Evolutionary conservation across 2,797 vertebrate species (phyloP).

Genomic region (Balearica regulorum): DNA sequence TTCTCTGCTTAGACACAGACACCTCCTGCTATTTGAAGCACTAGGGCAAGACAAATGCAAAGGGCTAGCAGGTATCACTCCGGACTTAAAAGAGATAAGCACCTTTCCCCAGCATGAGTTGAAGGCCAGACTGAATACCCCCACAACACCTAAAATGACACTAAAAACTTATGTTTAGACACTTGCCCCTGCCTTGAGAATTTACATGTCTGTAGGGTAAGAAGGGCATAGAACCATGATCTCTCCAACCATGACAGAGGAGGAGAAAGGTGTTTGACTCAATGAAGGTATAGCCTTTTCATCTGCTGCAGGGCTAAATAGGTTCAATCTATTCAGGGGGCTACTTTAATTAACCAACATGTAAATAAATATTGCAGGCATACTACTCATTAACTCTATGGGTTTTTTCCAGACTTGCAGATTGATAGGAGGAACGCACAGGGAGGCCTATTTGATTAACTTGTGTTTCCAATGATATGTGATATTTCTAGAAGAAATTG

Average conservation of each 20-base stretch:
- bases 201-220: neutral
- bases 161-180: neutral
- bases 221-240: fast-evolving
- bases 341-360: neutral
- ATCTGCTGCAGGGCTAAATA: neutral
- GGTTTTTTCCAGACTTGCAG: neutral
- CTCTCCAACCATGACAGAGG: fast-evolving
- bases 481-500: neutral
- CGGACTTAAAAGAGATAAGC: neutral
- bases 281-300: neutral
- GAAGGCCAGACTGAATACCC: neutral
- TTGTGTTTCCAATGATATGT: neutral
- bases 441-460: neutral
- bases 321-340: neutral
- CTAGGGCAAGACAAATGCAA: neutral
- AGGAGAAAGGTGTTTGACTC: neutral
- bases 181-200: neutral
- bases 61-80: neutral
- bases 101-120: neutral
- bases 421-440: neutral
- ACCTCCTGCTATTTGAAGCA: neutral
- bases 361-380: neutral
- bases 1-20: neutral
- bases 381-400: neutral
- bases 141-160: neutral